Evolutionary conservation across 1,140 invertebrate species (phyloP).

Genomic region (Scaptomyza hsui): DNA sequence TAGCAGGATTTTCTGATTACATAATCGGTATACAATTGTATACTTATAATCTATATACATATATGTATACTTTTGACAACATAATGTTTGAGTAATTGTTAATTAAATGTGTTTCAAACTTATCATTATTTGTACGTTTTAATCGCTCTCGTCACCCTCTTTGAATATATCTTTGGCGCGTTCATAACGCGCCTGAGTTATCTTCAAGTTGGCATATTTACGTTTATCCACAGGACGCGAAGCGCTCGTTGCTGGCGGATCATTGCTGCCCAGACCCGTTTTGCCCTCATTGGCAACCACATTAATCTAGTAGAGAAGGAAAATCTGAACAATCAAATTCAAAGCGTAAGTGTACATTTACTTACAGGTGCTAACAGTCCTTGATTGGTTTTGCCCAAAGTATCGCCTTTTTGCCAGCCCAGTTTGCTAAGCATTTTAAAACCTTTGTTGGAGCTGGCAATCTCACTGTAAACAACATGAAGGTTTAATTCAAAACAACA

Average conservation of each 20-base stretch:
- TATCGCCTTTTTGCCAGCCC: constrained; percentile 95
- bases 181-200: constrained; percentile 84
- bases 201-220: constrained; percentile 82
- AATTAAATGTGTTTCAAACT: constrained; percentile 79
- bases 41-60: constrained; percentile 50
- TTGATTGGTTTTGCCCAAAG: constrained; percentile 90
- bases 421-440: constrained; percentile 95
- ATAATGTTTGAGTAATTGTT: constrained; percentile 75
- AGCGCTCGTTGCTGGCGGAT: constrained; percentile 19
- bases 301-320: constrained; percentile 65
- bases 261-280: constrained; percentile 74
- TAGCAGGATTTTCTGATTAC: constrained; percentile 74
- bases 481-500: background rate
- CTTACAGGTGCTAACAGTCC: constrained; percentile 93
- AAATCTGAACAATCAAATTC: background rate
- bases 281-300: constrained; percentile 77
- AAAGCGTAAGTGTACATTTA: constrained; percentile 45
- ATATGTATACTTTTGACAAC: constrained; percentile 54
- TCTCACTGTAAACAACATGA: constrained; percentile 86
- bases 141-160: constrained; percentile 60
- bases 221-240: constrained; percentile 60
- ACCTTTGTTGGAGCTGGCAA: constrained; percentile 92
- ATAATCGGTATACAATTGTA: constrained; percentile 42
- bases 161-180: constrained; percentile 76
- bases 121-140: constrained; percentile 20